Base-by-base conservation (phyloP, 2,888 invertebrate species). In the Chymomyza procnemis region DNA sequence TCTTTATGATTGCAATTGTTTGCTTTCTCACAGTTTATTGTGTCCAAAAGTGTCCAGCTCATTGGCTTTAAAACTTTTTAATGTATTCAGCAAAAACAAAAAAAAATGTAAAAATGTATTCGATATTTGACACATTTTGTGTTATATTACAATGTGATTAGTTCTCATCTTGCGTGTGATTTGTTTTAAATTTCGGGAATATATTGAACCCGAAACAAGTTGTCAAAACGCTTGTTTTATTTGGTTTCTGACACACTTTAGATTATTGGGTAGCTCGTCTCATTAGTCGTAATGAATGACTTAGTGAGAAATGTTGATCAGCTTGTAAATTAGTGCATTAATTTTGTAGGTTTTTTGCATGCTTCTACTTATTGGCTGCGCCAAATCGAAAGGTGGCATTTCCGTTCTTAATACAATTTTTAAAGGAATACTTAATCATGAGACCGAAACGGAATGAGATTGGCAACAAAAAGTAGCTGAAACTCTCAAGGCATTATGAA, bases 11-110 rank as follows among this genome's bases (percentile, higher is more conserved):
- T 71, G 48, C 66, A 74, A 64, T 67, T 64, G n/a, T 50, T 63
- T 34, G 65, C 75, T 80, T 81, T 86, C 86, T 86, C 81, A 81
- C 81, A 78, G 77, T 62, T 26, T 60, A 12, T 21, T 8, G 22
- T 48, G 16, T n/a, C 48, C 34, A 41, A 41, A 41, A 41, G 34
- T 41, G 34, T 41, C 34, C 34, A 41, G 34, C 34, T 41, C 12
- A 41, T 41, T 41, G 34, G 34, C 34, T 41, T 41, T 41, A 50
- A 18, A 18, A 50, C 18, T 50, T 47, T 14, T 50, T n/a, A 8
- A 18, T 48, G n/a, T 18, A 18, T 18, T 47, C 16, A 2, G 47
- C 4, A n/a, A 14, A n/a, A 50, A n/a, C n/a, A n/a, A n/a, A n/a
- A n/a, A n/a, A n/a, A n/a, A n/a, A n/a, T n/a, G n/a, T n/a, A 50